Percentiles rank a stretch among this genome's conserved stretches.
These are phyloP conservation scores for Blastomussa wellsi DNA, from an alignment of 92 coral and sea anemone species.

Conservation along the genomic window DNA sequence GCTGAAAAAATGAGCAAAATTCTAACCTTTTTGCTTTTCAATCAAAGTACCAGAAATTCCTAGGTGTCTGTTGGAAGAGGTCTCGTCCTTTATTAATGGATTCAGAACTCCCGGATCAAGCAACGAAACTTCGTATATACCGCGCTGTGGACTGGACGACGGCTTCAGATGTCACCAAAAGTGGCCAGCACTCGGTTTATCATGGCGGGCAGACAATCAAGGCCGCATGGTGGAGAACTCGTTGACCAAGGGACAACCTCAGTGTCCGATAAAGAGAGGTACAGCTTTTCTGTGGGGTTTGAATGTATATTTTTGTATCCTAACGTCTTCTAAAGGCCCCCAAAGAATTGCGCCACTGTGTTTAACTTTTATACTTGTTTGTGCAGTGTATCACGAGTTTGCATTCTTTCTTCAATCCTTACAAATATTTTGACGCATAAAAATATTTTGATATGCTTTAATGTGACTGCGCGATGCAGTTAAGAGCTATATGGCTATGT, in stretches of 20 bases:
- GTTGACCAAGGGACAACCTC: slow-evolving; percentile 30
- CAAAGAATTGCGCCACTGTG: too few relatives aligned
- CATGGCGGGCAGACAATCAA: slow-evolving; percentile 30
- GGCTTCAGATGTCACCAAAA: slow-evolving; percentile 38
- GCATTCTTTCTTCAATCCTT: too few relatives aligned
- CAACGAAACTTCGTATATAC: slow-evolving; percentile 15
- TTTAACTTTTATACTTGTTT: too few relatives aligned
- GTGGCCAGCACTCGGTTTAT: slow-evolving; percentile 44
- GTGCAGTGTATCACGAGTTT: too few relatives aligned
- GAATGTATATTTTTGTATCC: too few relatives aligned
- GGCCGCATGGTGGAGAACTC: slow-evolving; percentile 33
- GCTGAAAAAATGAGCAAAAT: background rate
- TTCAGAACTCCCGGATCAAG: background rate
- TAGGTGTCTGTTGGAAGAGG: slow-evolving; percentile 23
- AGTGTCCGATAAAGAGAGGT: slow-evolving; percentile 35
- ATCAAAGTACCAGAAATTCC: background rate
- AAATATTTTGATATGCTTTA: too few relatives aligned
- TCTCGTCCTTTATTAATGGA: background rate
- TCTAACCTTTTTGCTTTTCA: background rate
- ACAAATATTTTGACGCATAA: too few relatives aligned
- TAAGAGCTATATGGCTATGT: too few relatives aligned
- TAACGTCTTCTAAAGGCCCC: too few relatives aligned
- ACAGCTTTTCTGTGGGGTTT: background rate
- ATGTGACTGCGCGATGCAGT: too few relatives aligned
- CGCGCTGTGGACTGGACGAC: slow-evolving; percentile 31